phyloP scores from a whole-genome alignment of 2,797 vertebrate genomes.

The Semaprochilodus insignis region DNA sequence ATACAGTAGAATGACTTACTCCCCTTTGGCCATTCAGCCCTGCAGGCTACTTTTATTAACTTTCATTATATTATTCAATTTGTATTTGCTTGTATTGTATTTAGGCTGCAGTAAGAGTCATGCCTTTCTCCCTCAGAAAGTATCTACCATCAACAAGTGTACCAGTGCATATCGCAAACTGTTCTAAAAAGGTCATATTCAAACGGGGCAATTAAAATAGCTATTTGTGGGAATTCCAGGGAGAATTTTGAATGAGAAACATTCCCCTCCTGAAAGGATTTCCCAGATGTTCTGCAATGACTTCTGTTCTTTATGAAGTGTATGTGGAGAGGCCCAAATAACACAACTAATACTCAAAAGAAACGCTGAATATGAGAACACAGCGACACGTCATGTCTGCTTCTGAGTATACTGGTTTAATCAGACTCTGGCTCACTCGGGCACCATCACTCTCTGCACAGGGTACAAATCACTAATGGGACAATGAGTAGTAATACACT shows the following conservation, averaged over 20 bases:
- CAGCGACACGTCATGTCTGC: background rate
- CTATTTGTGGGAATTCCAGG: background rate
- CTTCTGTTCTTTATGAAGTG: background rate
- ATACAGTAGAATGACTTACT: background rate
- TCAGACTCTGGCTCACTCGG: background rate
- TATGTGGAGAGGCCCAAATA: background rate
- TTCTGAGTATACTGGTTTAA: background rate
- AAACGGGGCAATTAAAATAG: background rate
- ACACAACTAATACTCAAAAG: background rate
- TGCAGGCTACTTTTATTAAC: background rate
- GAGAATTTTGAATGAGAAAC: background rate
- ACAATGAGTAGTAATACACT: background rate
- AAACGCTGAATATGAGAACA: constrained; percentile 2
- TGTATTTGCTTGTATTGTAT: no score
- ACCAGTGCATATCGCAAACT: background rate
- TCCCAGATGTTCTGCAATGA: background rate
- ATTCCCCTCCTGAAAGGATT: constrained; percentile 12
- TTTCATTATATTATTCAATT: background rate
- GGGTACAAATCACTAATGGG: background rate
- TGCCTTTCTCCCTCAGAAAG: background rate
- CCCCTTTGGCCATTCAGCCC: background rate
- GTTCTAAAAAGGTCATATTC: background rate
- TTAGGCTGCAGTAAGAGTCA: no score
- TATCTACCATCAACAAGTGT: background rate
- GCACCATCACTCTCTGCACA: background rate